Evolutionary conservation across 2,888 invertebrate species (phyloP), one percentile per base, ranked within the genome.

Genomic region (Conistra vaccinii): DNA sequence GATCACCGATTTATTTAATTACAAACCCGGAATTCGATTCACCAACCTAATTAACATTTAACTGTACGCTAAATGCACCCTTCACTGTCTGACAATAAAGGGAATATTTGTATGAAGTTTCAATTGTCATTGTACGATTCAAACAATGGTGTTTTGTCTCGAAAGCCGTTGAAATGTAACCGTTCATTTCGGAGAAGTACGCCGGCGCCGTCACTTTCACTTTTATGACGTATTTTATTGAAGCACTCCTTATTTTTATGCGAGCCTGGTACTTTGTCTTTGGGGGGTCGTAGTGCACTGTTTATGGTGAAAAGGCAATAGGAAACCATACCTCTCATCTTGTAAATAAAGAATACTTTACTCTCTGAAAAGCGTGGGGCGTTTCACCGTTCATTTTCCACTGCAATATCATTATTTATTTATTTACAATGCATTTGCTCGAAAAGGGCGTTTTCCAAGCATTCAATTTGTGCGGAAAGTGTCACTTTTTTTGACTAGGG

Each of bases 61-160:
- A 45, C 9, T 10, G 17, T 23, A 51, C 3, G 55, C n/a, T 4
- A 68, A 26, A 42, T 45, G 45, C 35, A 32, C 17, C 14, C 23
- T 73, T 81, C 0, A 1, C 0, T 0, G 0, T 0, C 9, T 12
- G 2, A 17, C 0, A 23, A 51, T 69, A 66, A n/a, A 69, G 45
- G 12, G 4, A 12, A 61, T 69, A 62, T 62, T 57, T 9, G 42
- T 26, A 17, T 73, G 29, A 42, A 26, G 4, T 32, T 39, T 42
- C 7, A 57, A 45, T 65, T 55, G 4, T 17, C 29, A 60, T 55
- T 68, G 48, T 84, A 32, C 42, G 10, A 42, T 51, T 60, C 29
- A 66, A 14, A 83, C 62, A 83, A 68, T 68, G 17, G 35, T 48
- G 66, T 32, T 67, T 65, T 79, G 83, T 63, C 14, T 69, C 17